Evolutionary conservation across 2,888 invertebrate genomes (phyloP).

Genomic region (Stenodema calcarata): DNA sequence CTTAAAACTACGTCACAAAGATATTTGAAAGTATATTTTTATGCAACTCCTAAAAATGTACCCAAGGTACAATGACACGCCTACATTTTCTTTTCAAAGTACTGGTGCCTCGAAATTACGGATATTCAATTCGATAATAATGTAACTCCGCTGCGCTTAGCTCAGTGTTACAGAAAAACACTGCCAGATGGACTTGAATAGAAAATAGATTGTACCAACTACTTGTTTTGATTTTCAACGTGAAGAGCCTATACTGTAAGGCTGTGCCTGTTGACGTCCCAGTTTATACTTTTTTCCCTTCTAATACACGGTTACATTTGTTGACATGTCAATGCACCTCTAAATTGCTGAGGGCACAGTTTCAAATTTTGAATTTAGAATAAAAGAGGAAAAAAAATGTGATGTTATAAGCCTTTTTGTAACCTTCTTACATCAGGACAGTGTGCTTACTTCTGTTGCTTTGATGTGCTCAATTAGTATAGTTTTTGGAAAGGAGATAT

Average conservation of each 20-base stretch:
- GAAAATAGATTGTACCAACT: neutral
- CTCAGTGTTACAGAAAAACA: neutral
- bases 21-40: neutral
- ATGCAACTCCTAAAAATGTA: neutral
- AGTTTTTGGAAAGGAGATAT: slow-evolving; percentile 27
- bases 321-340: neutral
- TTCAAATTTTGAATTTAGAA: neutral
- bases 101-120: neutral
- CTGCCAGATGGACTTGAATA: neutral
- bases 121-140: neutral
- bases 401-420: slow-evolving; percentile 17
- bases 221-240: neutral
- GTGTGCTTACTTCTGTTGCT: slow-evolving; percentile 37
- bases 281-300: neutral
- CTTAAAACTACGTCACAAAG: neutral
- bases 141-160: neutral
- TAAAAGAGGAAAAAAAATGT: neutral
- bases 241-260: neutral
- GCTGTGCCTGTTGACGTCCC: neutral
- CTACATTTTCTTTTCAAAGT: neutral
- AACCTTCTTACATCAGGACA: slow-evolving; percentile 22
- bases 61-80: neutral
- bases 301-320: neutral
- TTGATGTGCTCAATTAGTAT: slow-evolving; percentile 40
- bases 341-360: neutral